Conservation (phyloP, 2,888 invertebrate genomes). For the Eutolmus rufibarbis region DNA sequence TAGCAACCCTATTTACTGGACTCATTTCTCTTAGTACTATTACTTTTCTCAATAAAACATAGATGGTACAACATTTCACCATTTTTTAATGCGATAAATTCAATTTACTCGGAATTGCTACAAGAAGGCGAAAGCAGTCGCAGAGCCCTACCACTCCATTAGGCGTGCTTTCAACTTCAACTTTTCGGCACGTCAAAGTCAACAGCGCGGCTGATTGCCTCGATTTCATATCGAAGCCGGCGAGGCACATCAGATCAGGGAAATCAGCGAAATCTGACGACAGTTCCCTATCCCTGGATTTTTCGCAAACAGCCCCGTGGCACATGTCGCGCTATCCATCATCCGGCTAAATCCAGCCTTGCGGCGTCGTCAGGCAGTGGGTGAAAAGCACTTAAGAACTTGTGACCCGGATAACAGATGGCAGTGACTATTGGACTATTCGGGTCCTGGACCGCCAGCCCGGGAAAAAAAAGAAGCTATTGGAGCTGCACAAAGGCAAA, state of each 20-base stretch:
- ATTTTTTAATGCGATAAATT: neutral
- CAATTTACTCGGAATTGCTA: neutral
- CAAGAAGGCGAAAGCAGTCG: neutral
- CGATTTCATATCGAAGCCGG: neutral
- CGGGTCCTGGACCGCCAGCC: neutral
- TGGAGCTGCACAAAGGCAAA: neutral
- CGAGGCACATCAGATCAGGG: neutral
- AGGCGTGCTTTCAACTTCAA: neutral
- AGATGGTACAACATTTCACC: neutral
- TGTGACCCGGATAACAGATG: neutral
- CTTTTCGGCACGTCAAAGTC: neutral
- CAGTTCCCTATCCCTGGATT: neutral
- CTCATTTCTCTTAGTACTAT: too few relatives aligned
- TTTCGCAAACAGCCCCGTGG: neutral
- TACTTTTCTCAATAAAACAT: neutral
- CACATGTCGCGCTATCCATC: constrained; percentile 4
- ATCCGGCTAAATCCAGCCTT: neutral
- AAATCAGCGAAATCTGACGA: neutral
- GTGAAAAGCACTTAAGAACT: neutral
- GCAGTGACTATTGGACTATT: neutral
- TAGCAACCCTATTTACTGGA: too few relatives aligned
- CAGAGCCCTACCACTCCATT: neutral
- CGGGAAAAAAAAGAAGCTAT: neutral
- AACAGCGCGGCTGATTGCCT: neutral
- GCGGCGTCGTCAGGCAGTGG: neutral